Evolutionary conservation across 2,113 vertebrate genomes (phyloP).

Genomic region (Lethenteron camtschaticum): DNA sequence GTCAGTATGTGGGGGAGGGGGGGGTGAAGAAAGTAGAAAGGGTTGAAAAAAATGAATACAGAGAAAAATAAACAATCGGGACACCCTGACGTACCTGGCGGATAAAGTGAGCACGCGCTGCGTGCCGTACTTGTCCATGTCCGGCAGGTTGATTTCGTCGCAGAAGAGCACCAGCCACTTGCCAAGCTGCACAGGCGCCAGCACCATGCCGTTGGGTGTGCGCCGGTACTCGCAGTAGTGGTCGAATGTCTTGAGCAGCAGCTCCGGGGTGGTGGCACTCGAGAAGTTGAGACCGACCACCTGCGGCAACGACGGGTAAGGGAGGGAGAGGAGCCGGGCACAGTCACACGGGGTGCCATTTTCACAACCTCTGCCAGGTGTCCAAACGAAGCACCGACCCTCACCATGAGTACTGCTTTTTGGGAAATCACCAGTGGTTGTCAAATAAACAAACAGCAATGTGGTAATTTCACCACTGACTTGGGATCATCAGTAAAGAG

Average conservation of each 20-base stretch:
- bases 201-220: constrained; percentile 3
- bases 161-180: constrained; percentile 4
- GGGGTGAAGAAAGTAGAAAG: too few relatives aligned
- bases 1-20: too few relatives aligned
- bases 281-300: constrained; percentile 1
- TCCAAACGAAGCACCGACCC: background rate
- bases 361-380: background rate
- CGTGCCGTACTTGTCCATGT: constrained; percentile 5
- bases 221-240: constrained; percentile 3
- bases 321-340: too few relatives aligned
- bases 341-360: background rate
- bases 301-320: too few relatives aligned
- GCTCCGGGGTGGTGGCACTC: constrained; percentile 1
- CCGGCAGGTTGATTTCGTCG: constrained; percentile 2
- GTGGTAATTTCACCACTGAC: too few relatives aligned
- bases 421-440: too few relatives aligned
- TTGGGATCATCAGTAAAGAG: too few relatives aligned
- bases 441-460: too few relatives aligned
- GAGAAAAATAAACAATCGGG: too few relatives aligned
- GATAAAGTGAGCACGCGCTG: constrained; percentile 6
- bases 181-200: constrained; percentile 4
- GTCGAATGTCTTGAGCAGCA: constrained; percentile 3
- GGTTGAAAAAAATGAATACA: too few relatives aligned
- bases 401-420: too few relatives aligned
- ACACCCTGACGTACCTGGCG: background rate